A percentile compares a stretch with the other conserved stretches of the same genome.
Conservation (phyloP, 2,113 vertebrate genomes). For the Oncorhynchus tshawytscha region DNA sequence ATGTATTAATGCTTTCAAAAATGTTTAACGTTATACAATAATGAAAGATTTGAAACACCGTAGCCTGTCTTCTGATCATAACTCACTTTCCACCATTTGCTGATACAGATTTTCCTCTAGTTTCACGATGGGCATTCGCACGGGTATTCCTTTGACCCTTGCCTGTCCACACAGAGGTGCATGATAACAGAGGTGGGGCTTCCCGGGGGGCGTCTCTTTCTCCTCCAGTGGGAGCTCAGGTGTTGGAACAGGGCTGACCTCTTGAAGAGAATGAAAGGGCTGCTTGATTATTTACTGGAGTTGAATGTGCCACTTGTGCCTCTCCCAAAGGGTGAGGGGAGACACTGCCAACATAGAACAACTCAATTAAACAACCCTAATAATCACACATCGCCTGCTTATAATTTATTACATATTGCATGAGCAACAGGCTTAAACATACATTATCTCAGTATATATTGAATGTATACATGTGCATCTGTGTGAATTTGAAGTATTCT, state of each 20-base stretch:
- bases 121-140: slow-evolving; percentile 12
- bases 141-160: slow-evolving; percentile 38
- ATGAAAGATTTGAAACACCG: too few species aligned
- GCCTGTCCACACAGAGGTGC: slow-evolving; percentile 23
- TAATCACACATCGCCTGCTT: neutral
- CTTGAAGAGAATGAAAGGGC: slow-evolving; percentile 10
- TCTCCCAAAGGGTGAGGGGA: slow-evolving; percentile 27
- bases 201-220: slow-evolving; percentile 26
- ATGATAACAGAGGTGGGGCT: slow-evolving; percentile 29
- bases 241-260: slow-evolving; percentile 37
- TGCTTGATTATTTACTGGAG: slow-evolving; percentile 31
- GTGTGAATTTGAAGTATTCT: neutral
- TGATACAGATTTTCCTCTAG: too few species aligned
- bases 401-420: neutral
- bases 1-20: too few species aligned
- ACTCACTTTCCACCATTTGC: too few species aligned
- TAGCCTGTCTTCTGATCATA: too few species aligned
- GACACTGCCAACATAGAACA: slow-evolving; percentile 3
- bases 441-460: neutral
- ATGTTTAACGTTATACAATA: too few species aligned
- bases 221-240: slow-evolving; percentile 40
- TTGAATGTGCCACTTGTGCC: slow-evolving; percentile 36
- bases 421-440: too few species aligned
- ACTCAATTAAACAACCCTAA: neutral
- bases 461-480: neutral